phyloP scores from a whole-genome alignment of 2,797 vertebrate genomes.

The Mastacembelus armatus region DNA sequence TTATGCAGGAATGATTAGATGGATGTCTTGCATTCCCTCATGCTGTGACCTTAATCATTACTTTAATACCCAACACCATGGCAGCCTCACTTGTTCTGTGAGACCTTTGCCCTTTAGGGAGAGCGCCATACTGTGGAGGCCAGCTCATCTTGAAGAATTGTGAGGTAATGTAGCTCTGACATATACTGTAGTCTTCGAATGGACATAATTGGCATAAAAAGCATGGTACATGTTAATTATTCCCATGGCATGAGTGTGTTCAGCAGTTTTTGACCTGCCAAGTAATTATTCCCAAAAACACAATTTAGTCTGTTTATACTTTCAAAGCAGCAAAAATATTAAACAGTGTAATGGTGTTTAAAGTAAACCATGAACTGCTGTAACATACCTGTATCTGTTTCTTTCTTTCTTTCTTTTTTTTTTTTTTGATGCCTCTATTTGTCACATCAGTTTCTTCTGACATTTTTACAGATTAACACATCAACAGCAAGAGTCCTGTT shows the following conservation, averaged over 20 bases:
- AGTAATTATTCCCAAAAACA: neutral
- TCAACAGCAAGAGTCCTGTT: slow-evolving; percentile 40
- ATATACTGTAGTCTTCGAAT: slow-evolving; percentile 14
- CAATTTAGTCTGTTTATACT: slow-evolving; percentile 18
- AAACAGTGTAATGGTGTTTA: too few species aligned
- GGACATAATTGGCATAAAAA: slow-evolving; percentile 14
- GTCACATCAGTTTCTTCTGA: slow-evolving; percentile 40
- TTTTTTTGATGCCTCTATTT: slow-evolving; percentile 9
- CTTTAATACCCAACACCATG: neutral
- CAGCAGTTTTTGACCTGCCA: slow-evolving; percentile 20
- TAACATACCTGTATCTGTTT: slow-evolving; percentile 1
- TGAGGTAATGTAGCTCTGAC: slow-evolving; percentile 5
- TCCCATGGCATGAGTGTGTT: slow-evolving; percentile 22
- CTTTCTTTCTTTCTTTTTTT: slow-evolving; percentile 7
- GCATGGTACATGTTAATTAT: slow-evolving; percentile 15
- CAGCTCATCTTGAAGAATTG: slow-evolving; percentile 9
- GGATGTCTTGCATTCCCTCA: slow-evolving; percentile 46
- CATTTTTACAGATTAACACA: slow-evolving; percentile 45
- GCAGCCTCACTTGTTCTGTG: neutral
- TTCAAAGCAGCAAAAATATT: too few species aligned
- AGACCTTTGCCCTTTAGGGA: slow-evolving; percentile 35
- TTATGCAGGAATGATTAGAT: slow-evolving; percentile 50
- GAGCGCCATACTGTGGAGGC: slow-evolving; percentile 10
- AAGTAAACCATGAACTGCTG: neutral
- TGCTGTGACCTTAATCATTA: slow-evolving; percentile 38